Base-by-base conservation (phyloP, 2,113 vertebrate species). In the Gambusia affinis region DNA sequence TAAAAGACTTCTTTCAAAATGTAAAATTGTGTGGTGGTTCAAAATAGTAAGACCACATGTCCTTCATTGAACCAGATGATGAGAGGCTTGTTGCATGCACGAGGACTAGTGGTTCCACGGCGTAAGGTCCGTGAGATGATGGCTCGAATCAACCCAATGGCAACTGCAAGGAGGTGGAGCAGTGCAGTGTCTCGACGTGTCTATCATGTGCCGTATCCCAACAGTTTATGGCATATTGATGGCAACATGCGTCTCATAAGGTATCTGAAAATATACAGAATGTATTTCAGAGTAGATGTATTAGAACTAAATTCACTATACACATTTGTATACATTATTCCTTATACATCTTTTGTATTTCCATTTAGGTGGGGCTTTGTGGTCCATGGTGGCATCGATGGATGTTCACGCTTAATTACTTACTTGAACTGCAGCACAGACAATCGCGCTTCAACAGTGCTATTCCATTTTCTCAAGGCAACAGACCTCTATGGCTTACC, bases 341-440 rank as follows among this genome's bases (percentile, higher is more conserved):
- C 35, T 35, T 10, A 35, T 35, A 35, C 35, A 35, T 35, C 3
- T 67, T 67, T 67, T 29, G 64, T 42, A 15, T 27, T 28, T 42
- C 64, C 4, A 28, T 67, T 14, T 42, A 67, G 64, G 22, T 64
- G 31, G 63, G 63, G 63, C 24, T 64, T 64, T 64, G 31, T 42
- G 37, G 37, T 66, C 19, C 64, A 66, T 66, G 64, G 64, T 42
- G 64, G 35, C 4, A 42, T 67, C 12, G 37, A 42, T 67, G 64
- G 37, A 42, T 15, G 22, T 10, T 67, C 64, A 8, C 4, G 37
- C 12, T 24, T 67, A 12, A 67, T 67, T 14, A 67, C 37, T 67
- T 67, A 67, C 42, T 35, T 35, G 35, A 10, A 67, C 27, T 67
- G 39, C 27, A 67, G 39, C 66, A 47, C 39, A 66, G 64, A 66